Base-by-base conservation (phyloP, 2,113 vertebrate genomes). In the Rhea americana region DNA sequence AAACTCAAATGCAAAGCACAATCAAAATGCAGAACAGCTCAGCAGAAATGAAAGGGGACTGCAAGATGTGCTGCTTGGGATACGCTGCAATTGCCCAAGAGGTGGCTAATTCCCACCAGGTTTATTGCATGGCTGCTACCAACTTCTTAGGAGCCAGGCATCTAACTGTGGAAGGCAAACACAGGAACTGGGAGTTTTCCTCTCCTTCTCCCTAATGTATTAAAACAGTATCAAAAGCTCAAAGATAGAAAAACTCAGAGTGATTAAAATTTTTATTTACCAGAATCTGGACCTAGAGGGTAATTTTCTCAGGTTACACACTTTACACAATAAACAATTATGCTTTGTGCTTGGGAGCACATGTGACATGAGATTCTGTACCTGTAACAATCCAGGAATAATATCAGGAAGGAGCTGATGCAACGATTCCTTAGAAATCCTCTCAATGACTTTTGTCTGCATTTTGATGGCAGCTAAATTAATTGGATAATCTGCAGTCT, bases 391-490 rank as follows among this genome's bases (percentile, higher is more conserved):
- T 45, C 99, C 99, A 0, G 99, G 99, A 95, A 99, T 99, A 93
- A 99, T 99, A 97, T 99, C 99, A 0, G 98, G 98, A 45, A 99
- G 98, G 82, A 99, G 98, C 94, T 98, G 98, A 90, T 99, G 96
- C 84, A 99, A 95, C 0, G 99, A 98, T 73, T 99, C 99, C 98
- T 99, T 99, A 93, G 98, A 94, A 63, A 99, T 99, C 96, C 99
- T 98, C 97, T 99, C 99, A 1, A 99, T 99, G 73, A 99, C 99
- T 96, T 99, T 99, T 1, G 99, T 99, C 95, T 99, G 99, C 99
- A 99, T 99, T 97, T 99, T 99, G 97, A 99, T 99, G 96, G 99
- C 99, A 8, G 99, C 99, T 74, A 99, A 98, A 90, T 99, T 99
- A 97, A 99, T 99, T 96, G 99, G 99, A 96, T 99, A 99, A 97